Conservation (phyloP, 2,888 invertebrate genomes). For the Gnatocerus cornutus region DNA sequence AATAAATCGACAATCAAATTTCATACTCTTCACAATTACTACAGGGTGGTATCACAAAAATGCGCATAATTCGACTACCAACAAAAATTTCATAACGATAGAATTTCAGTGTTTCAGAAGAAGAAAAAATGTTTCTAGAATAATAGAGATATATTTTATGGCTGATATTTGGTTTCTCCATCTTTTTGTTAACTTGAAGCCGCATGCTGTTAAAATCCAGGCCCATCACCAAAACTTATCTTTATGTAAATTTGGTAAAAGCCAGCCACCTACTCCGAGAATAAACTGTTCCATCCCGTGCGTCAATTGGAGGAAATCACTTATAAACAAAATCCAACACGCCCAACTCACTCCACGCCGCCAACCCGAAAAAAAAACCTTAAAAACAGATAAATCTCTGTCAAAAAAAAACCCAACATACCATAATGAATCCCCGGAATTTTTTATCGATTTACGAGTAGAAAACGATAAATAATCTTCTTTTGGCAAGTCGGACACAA, state of each 20-base stretch:
- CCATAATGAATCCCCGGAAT: slow-evolving; percentile 20
- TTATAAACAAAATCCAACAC: slow-evolving; percentile 32
- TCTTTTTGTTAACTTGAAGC: no score
- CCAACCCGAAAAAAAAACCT: slow-evolving; percentile 7
- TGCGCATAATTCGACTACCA: no score
- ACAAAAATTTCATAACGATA: no score
- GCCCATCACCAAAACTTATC: no score
- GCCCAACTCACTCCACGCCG: slow-evolving; percentile 9
- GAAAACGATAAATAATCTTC: slow-evolving; percentile 43
- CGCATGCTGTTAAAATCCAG: background rate
- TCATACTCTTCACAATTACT: no score
- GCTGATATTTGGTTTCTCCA: no score
- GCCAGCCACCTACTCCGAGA: slow-evolving; percentile 4
- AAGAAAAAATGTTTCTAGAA: no score
- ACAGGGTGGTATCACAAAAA: no score
- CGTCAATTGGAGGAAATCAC: slow-evolving; percentile 26
- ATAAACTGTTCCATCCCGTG: background rate
- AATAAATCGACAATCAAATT: slow-evolving; percentile 3
- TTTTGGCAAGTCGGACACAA: slow-evolving; percentile 50
- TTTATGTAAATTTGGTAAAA: background rate
- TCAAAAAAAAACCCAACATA: slow-evolving; percentile 34
- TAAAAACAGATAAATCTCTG: slow-evolving; percentile 23
- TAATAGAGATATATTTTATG: no score
- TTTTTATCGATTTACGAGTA: slow-evolving; percentile 47
- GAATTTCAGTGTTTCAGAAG: no score